Percentiles rank a stretch among this genome's conserved stretches.
Evolutionary conservation across 2,797 vertebrate species (phyloP).

Genomic region (Balearica regulorum): DNA sequence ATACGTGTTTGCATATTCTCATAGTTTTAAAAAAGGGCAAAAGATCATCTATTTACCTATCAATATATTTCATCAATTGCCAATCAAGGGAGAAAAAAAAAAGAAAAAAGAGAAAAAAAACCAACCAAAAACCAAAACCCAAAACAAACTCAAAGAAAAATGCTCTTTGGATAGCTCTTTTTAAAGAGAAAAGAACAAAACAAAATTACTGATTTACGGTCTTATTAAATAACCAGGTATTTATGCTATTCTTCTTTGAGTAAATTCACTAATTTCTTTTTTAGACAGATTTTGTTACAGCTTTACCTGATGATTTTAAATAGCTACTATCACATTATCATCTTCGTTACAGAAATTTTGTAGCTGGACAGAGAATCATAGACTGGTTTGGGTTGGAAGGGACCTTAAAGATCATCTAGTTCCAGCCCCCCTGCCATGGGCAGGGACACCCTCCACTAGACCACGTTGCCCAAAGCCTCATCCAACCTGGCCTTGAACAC

Average conservation of each 20-base stretch:
- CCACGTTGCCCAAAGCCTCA: no score
- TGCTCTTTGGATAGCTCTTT: not conserved
- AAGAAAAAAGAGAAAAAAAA: no score
- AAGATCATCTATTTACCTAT: not conserved
- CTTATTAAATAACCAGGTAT: not conserved
- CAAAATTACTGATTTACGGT: not conserved
- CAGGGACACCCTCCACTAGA: no score
- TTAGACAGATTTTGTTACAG: not conserved
- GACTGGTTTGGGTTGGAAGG: no score
- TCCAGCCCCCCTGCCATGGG: no score
- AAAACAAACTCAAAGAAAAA: not conserved
- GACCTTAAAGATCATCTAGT: no score
- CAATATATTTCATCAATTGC: not conserved
- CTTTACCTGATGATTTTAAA: not conserved
- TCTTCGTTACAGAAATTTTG: not conserved
- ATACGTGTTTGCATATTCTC: accelerated
- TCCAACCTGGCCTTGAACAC: no score
- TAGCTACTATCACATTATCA: not conserved
- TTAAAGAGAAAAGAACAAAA: not conserved
- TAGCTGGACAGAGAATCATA: not conserved
- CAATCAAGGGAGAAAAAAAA: not conserved
- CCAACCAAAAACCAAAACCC: no score
- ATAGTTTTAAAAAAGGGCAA: not conserved
- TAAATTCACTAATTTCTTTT: not conserved
- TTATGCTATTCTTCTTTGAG: not conserved